phyloP scores from a whole-genome alignment of 37 sponge, comb jelly and placozoan genomes.

The Crambe crambe region DNA sequence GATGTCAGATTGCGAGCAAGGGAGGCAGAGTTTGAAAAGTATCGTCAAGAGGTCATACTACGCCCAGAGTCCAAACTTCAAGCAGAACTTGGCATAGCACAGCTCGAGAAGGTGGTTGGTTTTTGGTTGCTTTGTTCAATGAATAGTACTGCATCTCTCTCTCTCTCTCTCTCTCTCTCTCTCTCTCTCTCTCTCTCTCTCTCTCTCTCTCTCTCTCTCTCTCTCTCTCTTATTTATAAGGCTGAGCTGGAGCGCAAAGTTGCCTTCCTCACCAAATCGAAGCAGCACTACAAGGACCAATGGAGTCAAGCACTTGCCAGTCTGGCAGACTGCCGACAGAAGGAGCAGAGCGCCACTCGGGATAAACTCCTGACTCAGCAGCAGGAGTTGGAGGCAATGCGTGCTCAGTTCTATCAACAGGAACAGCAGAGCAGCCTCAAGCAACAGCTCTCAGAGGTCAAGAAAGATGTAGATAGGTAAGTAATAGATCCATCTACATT shows the following conservation, averaged over 20 bases:
- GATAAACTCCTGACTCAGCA: conserved; percentile 62
- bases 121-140: background rate
- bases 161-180: background rate
- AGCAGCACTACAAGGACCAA: conserved; percentile 95
- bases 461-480: conserved; percentile 51
- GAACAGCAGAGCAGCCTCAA: conserved; percentile 63
- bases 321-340: conserved; percentile 68
- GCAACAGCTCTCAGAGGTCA: conserved; percentile 51
- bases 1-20: conserved; percentile 20
- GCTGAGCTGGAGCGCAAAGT: conserved; percentile 89
- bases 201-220: background rate
- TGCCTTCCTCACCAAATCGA: conserved; percentile 56
- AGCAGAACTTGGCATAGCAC: conserved; percentile 74
- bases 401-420: conserved; percentile 49
- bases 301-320: conserved; percentile 90
- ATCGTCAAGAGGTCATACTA: conserved; percentile 31
- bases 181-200: background rate
- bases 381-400: conserved; percentile 73
- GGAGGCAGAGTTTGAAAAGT: conserved; percentile 72
- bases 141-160: too few relatives aligned
- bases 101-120: conserved; percentile 81
- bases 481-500: too few relatives aligned
- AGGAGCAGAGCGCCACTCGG: conserved; percentile 63
- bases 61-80: conserved; percentile 77
- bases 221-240: conserved; percentile 13